Evolutionary conservation across 1,140 invertebrate species (phyloP), one percentile per base, ranked within the genome.

Genomic region (Gonioctena quinquepunctata): DNA sequence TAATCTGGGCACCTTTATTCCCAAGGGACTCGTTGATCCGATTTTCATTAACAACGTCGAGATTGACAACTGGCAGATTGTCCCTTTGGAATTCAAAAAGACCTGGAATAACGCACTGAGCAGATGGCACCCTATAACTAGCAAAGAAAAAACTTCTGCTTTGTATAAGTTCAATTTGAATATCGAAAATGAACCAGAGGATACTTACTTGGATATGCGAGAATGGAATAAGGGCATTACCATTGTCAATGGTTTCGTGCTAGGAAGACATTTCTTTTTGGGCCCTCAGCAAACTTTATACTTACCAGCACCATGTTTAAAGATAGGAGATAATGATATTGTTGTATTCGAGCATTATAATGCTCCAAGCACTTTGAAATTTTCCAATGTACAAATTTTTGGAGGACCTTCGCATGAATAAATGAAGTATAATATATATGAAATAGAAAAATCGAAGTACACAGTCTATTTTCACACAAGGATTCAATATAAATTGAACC

Each of bases 201-300:
- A 83, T 68, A 81, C 80, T 5, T 82, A 68, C 25, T 70, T 87
- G 5, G 83, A 86, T 70, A 82, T 86, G 77, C 69, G 76, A 25
- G 74, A 75, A 3, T 88, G 86, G 87, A 77, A 74, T 3, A 87
- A 86, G 81, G 90, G 90, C 7, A 81, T 89, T 54, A 87, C 89
- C 11, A 86, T 90, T 69, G 73, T 91, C 0, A 91, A 91, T 82
- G 89, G 88, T 4, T 88, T 89, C 73, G 89, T 90, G 74, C 73
- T 91, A 52, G 90, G 89, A 13, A 79, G 89, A 65, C 89, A 90
- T 73, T 78, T 76, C 19, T 79, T 75, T 27, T 76, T 85, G 13
- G 90, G 90, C 1, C 90, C 90, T 0, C 86, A 88, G 74, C 79
- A 84, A 68, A 87, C 87, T 5, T 78, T 90, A 0, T 91, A 89